Conservation (phyloP, 2,888 invertebrate genomes). For the Lucinisca nassula region DNA sequence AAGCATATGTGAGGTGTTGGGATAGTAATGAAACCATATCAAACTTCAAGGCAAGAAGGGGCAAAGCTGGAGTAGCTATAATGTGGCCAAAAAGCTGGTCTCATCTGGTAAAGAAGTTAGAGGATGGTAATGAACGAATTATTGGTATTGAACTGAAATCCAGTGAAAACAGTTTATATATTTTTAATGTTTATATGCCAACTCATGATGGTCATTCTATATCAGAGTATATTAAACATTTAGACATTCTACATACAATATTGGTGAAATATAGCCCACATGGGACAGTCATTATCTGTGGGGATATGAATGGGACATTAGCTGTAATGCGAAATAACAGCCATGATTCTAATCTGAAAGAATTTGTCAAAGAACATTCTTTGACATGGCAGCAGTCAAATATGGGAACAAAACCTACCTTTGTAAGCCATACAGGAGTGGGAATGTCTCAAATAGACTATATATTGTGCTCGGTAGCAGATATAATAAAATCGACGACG, state of each 20-base stretch:
- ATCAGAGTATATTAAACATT: background rate
- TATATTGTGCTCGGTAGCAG: too few species aligned
- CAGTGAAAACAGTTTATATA: background rate
- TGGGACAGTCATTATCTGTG: background rate
- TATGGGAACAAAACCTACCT: too few species aligned
- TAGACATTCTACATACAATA: background rate
- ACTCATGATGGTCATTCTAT: background rate
- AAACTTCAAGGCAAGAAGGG: background rate
- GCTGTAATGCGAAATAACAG: background rate
- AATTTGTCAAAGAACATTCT: too few species aligned
- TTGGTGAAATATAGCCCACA: background rate
- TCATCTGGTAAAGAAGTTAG: background rate
- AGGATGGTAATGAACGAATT: background rate
- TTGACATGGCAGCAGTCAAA: too few species aligned
- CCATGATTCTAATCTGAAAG: background rate
- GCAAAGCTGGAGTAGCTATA: background rate
- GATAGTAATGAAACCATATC: background rate
- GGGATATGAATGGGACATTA: background rate
- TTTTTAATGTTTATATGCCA: background rate
- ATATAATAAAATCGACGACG: too few species aligned
- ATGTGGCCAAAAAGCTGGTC: background rate
- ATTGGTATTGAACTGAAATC: background rate
- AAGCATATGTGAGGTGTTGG: background rate
- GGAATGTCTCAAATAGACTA: too few species aligned
- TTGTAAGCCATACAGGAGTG: too few species aligned